Base-by-base conservation (phyloP, 2,797 vertebrate genomes). In the Parauchenoglanis ngamensis region DNA sequence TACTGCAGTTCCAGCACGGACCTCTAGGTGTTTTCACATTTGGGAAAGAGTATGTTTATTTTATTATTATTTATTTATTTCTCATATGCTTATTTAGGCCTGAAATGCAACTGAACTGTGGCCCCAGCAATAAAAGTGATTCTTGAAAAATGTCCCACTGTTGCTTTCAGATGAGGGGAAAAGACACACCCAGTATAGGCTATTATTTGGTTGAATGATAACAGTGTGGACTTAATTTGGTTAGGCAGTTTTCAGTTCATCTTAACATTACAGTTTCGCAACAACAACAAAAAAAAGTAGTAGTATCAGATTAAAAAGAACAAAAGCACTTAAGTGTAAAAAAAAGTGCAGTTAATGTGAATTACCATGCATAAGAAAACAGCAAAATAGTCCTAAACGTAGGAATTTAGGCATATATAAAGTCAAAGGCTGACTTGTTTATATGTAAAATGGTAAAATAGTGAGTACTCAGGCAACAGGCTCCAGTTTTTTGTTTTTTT, bases 1-100 rank as follows among this genome's bases (percentile, higher is more conserved):
- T 11, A n/a, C 73, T 91, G 89, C 88, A 91, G 73, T 91, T 87
- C 90, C 87, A 86, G 54, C 54, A 86, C 49, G 23, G 72, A 86
- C 86, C 91, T 82, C 87, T 87, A 88, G 90, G 90, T 90, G 76
- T 61, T 81, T 70, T 78, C 35, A 81, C 35, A 61, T 61, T 63
- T 46, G 23, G 4, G 23, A 59, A 79, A 59, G 11, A 23, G 13
- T 75, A 25, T 23, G 11, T 78, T 35, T 31, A 84, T 31, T 21
- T 46, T n/a, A 19, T 19, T 70, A 59, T n/a, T 10, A 52, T 56
- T 13, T 13, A 4, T 57, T 19, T 54, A 13, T 19, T 28, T 13
- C n/a, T 84, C 17, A 61, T 4, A 80, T 61, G 12, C 19, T 44
- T 44, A n/a, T 81, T 44, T n/a, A n/a, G 59, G 5, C 13, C 19